A percentile compares a stretch with the other conserved stretches of the same genome.
phyloP scores from a whole-genome alignment of 2,888 invertebrate species.

The Tipula lateralis region DNA sequence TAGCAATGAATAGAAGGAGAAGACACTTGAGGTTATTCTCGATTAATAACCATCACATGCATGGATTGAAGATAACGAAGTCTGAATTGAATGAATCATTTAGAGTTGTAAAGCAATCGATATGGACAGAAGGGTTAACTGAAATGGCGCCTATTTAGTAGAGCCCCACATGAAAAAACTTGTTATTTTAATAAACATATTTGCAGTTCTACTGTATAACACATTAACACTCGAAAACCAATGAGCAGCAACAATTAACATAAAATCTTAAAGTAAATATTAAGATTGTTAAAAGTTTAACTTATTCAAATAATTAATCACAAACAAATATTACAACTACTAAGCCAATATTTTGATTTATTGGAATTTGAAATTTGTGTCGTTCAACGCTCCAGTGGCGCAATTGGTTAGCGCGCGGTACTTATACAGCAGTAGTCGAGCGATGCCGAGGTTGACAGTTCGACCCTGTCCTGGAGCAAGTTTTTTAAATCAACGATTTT shows the following conservation, averaged over 20 bases:
- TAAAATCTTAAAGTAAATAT: neutral
- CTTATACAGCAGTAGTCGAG: conserved; percentile 27
- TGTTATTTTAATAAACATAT: too few species aligned
- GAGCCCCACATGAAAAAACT: too few species aligned
- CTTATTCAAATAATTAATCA: neutral
- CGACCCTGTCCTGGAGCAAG: conserved; percentile 26
- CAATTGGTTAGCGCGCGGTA: conserved; percentile 30
- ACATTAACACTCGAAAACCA: neutral
- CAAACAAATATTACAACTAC: neutral
- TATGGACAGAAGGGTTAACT: too few species aligned
- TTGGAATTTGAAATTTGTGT: neutral
- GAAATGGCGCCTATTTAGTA: too few species aligned
- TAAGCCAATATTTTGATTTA: neutral
- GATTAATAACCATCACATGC: too few species aligned
- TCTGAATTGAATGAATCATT: too few species aligned
- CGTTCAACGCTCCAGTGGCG: conserved; percentile 28
- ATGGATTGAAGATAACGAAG: too few species aligned
- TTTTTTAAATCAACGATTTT: neutral
- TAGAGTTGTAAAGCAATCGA: too few species aligned
- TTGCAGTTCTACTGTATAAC: neutral
- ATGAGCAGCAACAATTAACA: neutral
- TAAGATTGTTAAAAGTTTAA: neutral
- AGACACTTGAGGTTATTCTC: too few species aligned
- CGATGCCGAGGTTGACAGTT: conserved; percentile 26
- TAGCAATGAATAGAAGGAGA: too few species aligned